These are phyloP conservation scores for Crepidodera aurea DNA, from an alignment of 2,888 invertebrate genomes.

Conservation along the genomic window DNA sequence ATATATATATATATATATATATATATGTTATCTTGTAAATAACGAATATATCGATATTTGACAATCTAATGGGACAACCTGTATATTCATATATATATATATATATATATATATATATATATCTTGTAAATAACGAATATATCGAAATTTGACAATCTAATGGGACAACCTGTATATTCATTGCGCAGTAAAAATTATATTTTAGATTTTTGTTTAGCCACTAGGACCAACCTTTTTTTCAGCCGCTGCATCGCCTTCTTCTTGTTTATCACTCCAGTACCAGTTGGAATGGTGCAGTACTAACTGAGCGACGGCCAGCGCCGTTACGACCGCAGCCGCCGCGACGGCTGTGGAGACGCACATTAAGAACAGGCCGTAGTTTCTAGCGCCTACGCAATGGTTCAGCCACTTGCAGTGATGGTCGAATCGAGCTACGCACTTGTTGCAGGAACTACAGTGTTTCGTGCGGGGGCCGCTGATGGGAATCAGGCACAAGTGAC, in stretches of 20 bases:
- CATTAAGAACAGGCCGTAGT: constrained; percentile 85
- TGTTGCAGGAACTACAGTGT: constrained; percentile 97
- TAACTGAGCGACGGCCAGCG: constrained; percentile 75
- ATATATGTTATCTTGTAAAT: too few relatives aligned
- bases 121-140: too few relatives aligned
- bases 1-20: too few relatives aligned
- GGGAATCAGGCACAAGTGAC: constrained; percentile 89
- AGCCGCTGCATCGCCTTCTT: constrained; percentile 33
- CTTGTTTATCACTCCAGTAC: constrained; percentile 61
- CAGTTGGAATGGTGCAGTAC: constrained; percentile 69
- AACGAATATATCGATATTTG: too few relatives aligned
- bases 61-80: too few relatives aligned
- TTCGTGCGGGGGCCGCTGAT: constrained; percentile 79
- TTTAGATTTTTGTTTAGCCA: too few relatives aligned
- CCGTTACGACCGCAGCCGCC: constrained; percentile 74
- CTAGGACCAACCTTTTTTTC: constrained; percentile 43
- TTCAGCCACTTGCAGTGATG: constrained; percentile 99
- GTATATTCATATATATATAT: too few relatives aligned
- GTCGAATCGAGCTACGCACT: constrained; percentile 94
- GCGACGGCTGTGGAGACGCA: constrained; percentile 81
- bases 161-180: too few relatives aligned
- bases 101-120: too few relatives aligned
- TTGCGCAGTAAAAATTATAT: too few relatives aligned
- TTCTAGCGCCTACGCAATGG: constrained; percentile 92
- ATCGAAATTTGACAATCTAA: too few relatives aligned